phyloP scores from a whole-genome alignment of 1,140 invertebrate species.

The Apocrypta bakeri region DNA sequence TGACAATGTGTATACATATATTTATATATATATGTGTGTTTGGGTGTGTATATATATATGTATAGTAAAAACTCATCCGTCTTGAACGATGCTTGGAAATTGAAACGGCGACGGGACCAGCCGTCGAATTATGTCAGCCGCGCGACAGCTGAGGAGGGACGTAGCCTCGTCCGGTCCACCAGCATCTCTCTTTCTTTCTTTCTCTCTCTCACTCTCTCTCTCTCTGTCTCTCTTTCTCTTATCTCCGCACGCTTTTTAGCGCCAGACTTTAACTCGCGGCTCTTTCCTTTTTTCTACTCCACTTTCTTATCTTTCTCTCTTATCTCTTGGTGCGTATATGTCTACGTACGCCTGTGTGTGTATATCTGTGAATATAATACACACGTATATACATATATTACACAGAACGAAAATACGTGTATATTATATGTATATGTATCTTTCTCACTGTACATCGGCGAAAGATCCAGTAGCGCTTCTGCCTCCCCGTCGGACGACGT shows the following conservation, averaged over 20 bases:
- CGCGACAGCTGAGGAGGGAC: neutral
- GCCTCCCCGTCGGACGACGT: neutral
- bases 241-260: neutral
- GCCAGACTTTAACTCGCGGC: neutral
- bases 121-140: neutral
- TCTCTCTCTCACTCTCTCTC: neutral
- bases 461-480: neutral
- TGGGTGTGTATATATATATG: neutral
- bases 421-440: neutral
- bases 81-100: neutral
- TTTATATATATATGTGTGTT: neutral
- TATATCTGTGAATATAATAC: too few species aligned
- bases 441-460: neutral
- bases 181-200: neutral
- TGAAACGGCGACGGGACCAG: neutral
- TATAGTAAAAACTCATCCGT: too few species aligned
- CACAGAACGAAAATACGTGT: too few species aligned
- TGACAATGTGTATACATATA: too few species aligned
- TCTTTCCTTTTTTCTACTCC: neutral
- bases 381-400: neutral
- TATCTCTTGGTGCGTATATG: too few species aligned
- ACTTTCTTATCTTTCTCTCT: neutral
- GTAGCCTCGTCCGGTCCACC: neutral
- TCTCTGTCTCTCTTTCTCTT: neutral
- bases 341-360: too few species aligned